Evolutionary conservation across 2,888 invertebrate genomes (phyloP).

Genomic region (Steinernema hermaphroditum): DNA sequence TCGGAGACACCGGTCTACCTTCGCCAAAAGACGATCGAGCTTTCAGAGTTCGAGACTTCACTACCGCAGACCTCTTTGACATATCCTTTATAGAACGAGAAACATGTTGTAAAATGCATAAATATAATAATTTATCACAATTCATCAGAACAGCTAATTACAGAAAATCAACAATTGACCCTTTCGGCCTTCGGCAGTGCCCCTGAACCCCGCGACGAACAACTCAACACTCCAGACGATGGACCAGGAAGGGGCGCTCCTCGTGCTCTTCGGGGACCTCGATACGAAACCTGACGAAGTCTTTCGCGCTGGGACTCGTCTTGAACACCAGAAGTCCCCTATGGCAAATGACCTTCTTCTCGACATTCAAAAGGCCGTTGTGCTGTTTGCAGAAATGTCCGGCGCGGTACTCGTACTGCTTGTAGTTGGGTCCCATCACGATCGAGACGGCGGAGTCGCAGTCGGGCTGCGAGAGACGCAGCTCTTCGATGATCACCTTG

Average conservation of each 20-base stretch:
- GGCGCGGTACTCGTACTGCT: neutral
- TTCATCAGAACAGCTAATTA: too few relatives aligned
- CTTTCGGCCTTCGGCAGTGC: neutral
- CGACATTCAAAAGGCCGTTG: neutral
- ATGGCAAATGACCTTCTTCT: neutral
- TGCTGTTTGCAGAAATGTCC: neutral
- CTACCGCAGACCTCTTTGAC: too few relatives aligned
- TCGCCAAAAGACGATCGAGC: too few relatives aligned
- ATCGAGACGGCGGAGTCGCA: neutral
- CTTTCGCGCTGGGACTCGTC: neutral
- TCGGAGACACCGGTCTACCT: too few relatives aligned
- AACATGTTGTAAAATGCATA: too few relatives aligned
- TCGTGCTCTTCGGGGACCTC: slow-evolving; percentile 11
- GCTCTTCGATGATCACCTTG: neutral
- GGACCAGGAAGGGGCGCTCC: neutral
- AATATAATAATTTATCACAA: too few relatives aligned
- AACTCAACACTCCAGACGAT: neutral
- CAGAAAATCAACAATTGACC: too few relatives aligned
- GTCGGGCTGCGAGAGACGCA: neutral
- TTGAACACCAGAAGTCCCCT: neutral
- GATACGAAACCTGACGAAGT: neutral
- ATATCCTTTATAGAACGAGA: too few relatives aligned
- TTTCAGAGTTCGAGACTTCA: too few relatives aligned
- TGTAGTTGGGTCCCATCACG: neutral
- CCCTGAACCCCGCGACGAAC: neutral